A percentile compares a stretch with the other conserved stretches of the same genome.
Conservation (phyloP, 2,113 vertebrate species). For the Cyphomyrus discorhynchus region DNA sequence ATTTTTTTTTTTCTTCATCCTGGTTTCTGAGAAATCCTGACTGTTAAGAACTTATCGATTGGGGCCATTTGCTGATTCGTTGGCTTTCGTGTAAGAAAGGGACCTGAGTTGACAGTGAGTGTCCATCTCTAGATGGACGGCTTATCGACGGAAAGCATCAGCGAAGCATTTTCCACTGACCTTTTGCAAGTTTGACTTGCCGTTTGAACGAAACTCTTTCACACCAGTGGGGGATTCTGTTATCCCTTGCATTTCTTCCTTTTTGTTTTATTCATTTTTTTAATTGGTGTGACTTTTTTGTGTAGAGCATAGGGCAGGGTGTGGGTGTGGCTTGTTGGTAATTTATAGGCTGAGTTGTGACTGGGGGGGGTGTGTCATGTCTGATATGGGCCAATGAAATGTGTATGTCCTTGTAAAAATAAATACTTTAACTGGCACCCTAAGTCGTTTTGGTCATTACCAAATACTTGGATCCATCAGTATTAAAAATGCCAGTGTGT, state of each 20-base stretch:
- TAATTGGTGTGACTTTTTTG: background rate
- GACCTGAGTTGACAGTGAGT: background rate
- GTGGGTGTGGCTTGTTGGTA: background rate
- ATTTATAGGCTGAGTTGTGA: background rate
- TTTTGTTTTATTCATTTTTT: slow-evolving; percentile 31
- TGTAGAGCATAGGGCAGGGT: background rate
- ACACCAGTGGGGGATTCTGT: background rate
- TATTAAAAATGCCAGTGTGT: background rate
- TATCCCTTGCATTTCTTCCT: background rate
- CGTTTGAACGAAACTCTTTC: background rate
- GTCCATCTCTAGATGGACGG: background rate
- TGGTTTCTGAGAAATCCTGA: slow-evolving; percentile 18
- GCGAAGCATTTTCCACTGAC: background rate
- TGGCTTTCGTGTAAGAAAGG: background rate
- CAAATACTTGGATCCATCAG: background rate
- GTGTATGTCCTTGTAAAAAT: slow-evolving; percentile 63
- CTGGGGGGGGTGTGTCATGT: slow-evolving; percentile 32
- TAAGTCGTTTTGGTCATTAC: slow-evolving; percentile 12
- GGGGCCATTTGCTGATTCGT: background rate
- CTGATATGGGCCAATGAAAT: slow-evolving; percentile 41
- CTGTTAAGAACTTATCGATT: background rate
- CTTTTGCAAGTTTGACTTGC: background rate
- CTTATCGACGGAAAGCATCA: background rate
- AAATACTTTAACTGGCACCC: slow-evolving; percentile 60
- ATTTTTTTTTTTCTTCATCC: background rate